Percentiles rank a stretch among this genome's conserved stretches.
Conservation (phyloP, 2,113 vertebrate species). For the Myanophis thanlyinensis region DNA sequence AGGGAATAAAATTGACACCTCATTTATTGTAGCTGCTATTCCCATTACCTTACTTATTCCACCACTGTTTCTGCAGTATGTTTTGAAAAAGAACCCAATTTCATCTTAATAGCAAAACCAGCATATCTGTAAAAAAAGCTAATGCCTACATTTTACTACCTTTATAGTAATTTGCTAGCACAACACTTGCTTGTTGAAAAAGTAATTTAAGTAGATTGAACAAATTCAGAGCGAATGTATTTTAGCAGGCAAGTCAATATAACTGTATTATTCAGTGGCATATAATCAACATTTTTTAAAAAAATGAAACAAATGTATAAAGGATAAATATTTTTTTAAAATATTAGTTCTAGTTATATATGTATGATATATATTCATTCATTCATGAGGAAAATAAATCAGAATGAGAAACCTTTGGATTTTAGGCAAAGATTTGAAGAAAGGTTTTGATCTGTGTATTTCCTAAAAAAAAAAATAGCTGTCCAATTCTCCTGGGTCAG, state of each 20-base stretch:
- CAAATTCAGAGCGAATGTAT: slow-evolving; percentile 6
- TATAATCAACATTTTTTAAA: neutral
- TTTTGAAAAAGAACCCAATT: neutral
- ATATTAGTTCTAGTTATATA: neutral
- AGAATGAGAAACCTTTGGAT: neutral
- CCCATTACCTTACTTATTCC: neutral
- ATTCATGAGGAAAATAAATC: neutral
- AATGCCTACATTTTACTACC: neutral
- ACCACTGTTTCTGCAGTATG: neutral
- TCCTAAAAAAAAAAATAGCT: neutral
- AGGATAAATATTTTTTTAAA: neutral
- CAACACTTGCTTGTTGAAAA: neutral
- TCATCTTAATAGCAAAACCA: neutral
- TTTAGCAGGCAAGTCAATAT: neutral
- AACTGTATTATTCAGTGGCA: neutral
- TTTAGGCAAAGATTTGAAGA: neutral
- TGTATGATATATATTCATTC: neutral
- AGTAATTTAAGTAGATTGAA: neutral
- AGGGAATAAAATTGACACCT: neutral
- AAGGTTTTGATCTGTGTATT: neutral
- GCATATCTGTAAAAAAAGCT: neutral
- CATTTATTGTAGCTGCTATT: neutral
- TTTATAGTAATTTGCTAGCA: neutral
- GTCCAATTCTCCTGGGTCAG: neutral
- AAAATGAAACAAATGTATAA: neutral